These are phyloP conservation scores for Leptinotarsa defecta DNA, from an alignment of 1,140 invertebrate species.

Conservation along the genomic window DNA sequence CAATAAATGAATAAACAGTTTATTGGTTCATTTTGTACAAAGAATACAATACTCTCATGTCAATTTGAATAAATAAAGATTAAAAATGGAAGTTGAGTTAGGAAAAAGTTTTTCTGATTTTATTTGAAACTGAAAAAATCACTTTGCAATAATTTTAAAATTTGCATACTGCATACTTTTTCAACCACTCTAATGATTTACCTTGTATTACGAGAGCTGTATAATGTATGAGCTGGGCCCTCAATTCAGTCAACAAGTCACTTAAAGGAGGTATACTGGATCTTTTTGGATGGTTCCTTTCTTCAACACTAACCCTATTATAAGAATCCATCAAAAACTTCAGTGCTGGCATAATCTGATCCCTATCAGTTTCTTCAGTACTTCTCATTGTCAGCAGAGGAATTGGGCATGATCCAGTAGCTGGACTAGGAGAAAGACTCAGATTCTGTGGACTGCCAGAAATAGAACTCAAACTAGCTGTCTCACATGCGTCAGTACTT, in stretches of 20 bases:
- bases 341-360: slow-evolving; percentile 57
- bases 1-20: too few species aligned
- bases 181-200: slow-evolving; percentile 23
- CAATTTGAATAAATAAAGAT: too few species aligned
- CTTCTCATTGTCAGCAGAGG: slow-evolving; percentile 52
- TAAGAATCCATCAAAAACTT: slow-evolving; percentile 72
- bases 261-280: slow-evolving; percentile 62
- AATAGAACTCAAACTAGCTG: slow-evolving; percentile 52
- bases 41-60: too few species aligned
- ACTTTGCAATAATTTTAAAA: background rate
- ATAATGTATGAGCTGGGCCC: slow-evolving; percentile 68
- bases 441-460: slow-evolving; percentile 46
- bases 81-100: too few species aligned
- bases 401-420: slow-evolving; percentile 48
- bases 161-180: slow-evolving; percentile 59
- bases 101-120: too few species aligned
- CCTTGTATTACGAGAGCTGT: slow-evolving; percentile 67
- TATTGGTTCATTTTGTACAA: too few species aligned
- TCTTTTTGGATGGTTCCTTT: slow-evolving; percentile 74
- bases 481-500: slow-evolving; percentile 59
- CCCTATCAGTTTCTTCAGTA: slow-evolving; percentile 48
- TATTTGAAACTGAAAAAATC: too few species aligned
- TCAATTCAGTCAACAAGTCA: slow-evolving; percentile 62
- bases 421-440: slow-evolving; percentile 56
- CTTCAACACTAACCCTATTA: slow-evolving; percentile 69